Evolutionary conservation across 2,888 invertebrate species (phyloP), one percentile per base, ranked within the genome.

Genomic region (Auanema sp.): DNA sequence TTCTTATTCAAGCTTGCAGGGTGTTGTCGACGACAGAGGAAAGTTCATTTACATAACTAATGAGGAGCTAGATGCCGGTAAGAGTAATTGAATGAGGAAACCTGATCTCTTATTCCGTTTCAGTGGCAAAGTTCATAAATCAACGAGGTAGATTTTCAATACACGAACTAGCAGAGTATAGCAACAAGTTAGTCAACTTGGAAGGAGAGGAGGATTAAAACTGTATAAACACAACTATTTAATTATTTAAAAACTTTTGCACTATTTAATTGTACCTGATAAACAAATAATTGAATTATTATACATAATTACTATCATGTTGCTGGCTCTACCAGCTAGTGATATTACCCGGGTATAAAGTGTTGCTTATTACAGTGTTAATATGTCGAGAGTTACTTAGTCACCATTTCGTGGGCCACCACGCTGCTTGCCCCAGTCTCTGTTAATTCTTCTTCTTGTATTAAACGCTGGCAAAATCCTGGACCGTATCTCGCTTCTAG

Each of bases 1-100:
- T 8, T 33, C 4, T 33, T 47, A 47, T 5, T 5, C 8, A 6
- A 56, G 10, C 52, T 59, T 98, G n/a, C 92, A 93, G 1, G 89
- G 98, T 0, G 97, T 99, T 0, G 92, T 98, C 74, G 98, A 99
- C 84, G 98, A 99, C 85, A 88, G 98, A 68, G 98, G 98, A 18
- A 98, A 99, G 86, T 98, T 98, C 84, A 97, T 98, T 83, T 98
- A 93, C 85, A 91, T 99, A 58, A 93, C 95, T 0, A 89, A 90
- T 76, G 90, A 90, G 50, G 98, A 98, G 85, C 87, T 97, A 68
- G 89, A 91, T 79, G 90, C 91, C 64, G 80, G 80, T 80, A 41
- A 18, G 60, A 50, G 0, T 41, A 18, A 23, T 33, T 62, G 42
- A 18, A 18, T 57, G 11, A 6, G 12, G 33, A 33, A 33, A 33